Percentiles rank a stretch among this genome's conserved stretches.
Conservation (phyloP, 2,797 vertebrate genomes). For the Eremophila alpestris region DNA sequence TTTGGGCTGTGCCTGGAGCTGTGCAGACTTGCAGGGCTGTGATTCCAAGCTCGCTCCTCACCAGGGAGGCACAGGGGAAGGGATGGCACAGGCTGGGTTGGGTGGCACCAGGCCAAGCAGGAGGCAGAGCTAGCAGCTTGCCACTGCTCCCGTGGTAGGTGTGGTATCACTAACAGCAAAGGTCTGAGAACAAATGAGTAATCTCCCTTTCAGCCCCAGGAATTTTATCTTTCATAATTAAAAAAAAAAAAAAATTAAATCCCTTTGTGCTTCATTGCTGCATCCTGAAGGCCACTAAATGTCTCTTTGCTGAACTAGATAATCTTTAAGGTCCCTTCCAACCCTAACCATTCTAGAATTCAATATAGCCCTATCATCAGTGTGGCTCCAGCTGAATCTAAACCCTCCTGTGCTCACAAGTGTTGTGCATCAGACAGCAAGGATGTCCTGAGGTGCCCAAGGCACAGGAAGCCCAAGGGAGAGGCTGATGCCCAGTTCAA, state of each 20-base stretch:
- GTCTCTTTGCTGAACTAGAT: background rate
- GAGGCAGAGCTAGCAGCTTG: background rate
- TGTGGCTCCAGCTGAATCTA: background rate
- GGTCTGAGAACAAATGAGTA: constrained; percentile 7
- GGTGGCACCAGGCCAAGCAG: background rate
- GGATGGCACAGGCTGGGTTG: background rate
- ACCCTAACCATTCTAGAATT: background rate
- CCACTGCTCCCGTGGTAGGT: background rate
- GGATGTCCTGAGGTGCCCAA: background rate
- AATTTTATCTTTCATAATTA: background rate
- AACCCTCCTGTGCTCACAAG: background rate
- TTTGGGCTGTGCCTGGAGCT: background rate
- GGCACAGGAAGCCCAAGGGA: background rate
- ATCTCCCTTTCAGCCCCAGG: background rate
- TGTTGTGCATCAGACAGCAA: background rate
- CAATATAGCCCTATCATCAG: background rate
- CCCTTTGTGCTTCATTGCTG: background rate
- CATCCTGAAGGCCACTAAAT: background rate
- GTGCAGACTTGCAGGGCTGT: background rate
- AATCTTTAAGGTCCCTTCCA: background rate
- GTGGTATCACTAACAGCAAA: background rate
- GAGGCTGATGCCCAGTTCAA: background rate
- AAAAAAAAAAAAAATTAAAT: background rate
- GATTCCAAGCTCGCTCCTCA: background rate
- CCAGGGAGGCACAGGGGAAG: background rate